phyloP scores from a whole-genome alignment of 2,797 vertebrate species.

The Synaphobranchus kaupii region DNA sequence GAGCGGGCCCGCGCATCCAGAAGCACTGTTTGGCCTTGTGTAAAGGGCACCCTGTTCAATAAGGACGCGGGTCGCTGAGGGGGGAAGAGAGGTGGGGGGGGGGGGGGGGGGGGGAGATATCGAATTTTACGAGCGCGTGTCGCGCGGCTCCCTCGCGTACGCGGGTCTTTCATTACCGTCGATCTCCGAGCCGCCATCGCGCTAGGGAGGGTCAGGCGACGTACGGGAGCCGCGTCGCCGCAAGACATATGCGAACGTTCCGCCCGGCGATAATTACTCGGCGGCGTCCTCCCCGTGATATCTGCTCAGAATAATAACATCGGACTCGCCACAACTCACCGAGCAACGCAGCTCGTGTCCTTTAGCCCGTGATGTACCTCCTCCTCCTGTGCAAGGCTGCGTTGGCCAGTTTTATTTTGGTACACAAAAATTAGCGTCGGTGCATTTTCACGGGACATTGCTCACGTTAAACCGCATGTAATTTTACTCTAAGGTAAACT shows the following conservation, averaged over 20 bases:
- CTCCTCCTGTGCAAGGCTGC: not conserved
- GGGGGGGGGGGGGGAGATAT: constrained; percentile 18
- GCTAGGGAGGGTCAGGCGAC: constrained; percentile 63
- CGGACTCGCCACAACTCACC: not conserved
- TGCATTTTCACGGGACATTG: not conserved
- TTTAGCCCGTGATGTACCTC: not conserved
- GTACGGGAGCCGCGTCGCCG: constrained; percentile 62
- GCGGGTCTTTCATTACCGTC: constrained; percentile 68
- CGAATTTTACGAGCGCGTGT: not conserved
- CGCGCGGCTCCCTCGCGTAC: constrained; percentile 58
- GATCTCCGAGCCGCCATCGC: constrained; percentile 61
- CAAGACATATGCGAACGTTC: constrained; percentile 55
- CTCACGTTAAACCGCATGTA: not conserved
- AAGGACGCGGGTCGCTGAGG: constrained; percentile 64
- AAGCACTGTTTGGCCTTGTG: constrained; percentile 59
- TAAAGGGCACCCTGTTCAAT: constrained; percentile 77
- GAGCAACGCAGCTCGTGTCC: not conserved
- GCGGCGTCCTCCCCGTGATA: constrained; percentile 53
- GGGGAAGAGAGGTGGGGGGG: constrained; percentile 34
- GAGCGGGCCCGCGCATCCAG: constrained; percentile 65
- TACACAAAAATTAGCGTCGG: not conserved
- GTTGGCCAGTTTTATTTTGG: not conserved
- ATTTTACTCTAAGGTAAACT: not conserved
- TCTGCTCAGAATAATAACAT: constrained; percentile 65
- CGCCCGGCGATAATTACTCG: constrained; percentile 53